These are phyloP conservation scores for Idaea straminata DNA, from an alignment of 2,888 invertebrate species.

Conservation along the genomic window DNA sequence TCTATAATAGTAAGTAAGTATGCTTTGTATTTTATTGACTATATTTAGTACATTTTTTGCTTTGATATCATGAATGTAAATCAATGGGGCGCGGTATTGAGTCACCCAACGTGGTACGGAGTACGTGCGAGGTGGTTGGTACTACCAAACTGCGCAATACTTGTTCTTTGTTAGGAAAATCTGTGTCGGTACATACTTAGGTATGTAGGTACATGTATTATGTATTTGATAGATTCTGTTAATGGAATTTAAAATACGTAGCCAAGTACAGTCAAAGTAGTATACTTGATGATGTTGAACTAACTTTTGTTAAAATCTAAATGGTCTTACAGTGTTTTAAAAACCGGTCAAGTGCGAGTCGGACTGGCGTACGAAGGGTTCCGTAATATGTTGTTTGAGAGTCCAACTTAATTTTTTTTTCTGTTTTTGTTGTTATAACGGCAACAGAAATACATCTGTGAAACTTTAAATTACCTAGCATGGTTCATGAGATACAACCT, in stretches of 20 bases:
- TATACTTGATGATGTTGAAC: not conserved
- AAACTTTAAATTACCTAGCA: no score
- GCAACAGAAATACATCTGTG: no score
- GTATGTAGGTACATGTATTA: not conserved
- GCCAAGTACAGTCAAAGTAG: not conserved
- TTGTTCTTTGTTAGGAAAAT: not conserved
- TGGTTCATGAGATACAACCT: no score
- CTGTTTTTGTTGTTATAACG: no score
- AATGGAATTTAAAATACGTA: not conserved
- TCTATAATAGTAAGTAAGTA: not conserved
- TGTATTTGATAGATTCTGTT: not conserved
- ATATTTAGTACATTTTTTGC: constrained; percentile 6
- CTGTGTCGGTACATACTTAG: not conserved
- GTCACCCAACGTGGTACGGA: not conserved
- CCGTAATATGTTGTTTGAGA: no score
- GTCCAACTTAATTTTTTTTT: no score
- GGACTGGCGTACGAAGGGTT: no score
- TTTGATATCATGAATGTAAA: not conserved
- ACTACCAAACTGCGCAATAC: not conserved
- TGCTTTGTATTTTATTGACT: not conserved
- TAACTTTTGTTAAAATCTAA: not conserved
- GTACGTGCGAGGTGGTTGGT: not conserved
- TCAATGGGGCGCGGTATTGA: constrained; percentile 8
- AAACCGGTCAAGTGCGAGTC: no score
- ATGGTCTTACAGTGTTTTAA: not conserved